Percentiles rank a stretch among this genome's conserved stretches.
Evolutionary conservation across 2,113 vertebrate genomes (phyloP).

Genomic region (Delphinapterus leucas): DNA sequence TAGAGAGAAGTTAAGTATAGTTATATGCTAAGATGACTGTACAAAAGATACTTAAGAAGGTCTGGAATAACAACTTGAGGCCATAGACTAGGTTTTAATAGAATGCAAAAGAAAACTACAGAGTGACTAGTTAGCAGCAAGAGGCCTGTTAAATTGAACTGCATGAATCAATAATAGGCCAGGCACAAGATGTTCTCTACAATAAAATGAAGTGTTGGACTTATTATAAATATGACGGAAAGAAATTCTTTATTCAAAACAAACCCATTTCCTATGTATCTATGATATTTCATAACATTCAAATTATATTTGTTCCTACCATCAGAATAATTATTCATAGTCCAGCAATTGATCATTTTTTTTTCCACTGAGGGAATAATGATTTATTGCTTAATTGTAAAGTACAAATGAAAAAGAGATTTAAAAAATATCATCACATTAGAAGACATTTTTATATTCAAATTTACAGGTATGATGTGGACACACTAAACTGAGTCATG

Average conservation of each 20-base stretch:
- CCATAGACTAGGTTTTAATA: not conserved
- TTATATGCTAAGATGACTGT: not conserved
- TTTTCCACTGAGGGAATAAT: not conserved
- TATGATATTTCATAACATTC: not conserved
- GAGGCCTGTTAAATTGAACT: not conserved
- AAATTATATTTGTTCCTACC: not conserved
- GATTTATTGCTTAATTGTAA: constrained; percentile 7
- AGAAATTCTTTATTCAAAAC: not conserved
- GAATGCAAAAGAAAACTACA: not conserved
- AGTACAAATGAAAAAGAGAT: not conserved
- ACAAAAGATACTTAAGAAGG: not conserved
- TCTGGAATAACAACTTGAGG: not conserved
- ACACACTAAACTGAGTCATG: not conserved
- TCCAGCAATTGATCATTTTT: not conserved
- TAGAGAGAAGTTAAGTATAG: not conserved
- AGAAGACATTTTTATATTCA: not conserved
- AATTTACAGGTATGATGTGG: not conserved
- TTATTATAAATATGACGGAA: not conserved
- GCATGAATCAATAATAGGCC: not conserved
- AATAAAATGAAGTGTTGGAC: not conserved
- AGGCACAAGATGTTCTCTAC: not conserved
- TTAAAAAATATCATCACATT: not conserved
- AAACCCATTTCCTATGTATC: not conserved
- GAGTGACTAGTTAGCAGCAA: not conserved
- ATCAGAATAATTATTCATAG: not conserved